Percentiles rank a stretch among this genome's conserved stretches.
Conservation (phyloP, 2,113 vertebrate genomes). For the Thamnophis sirtalis region DNA sequence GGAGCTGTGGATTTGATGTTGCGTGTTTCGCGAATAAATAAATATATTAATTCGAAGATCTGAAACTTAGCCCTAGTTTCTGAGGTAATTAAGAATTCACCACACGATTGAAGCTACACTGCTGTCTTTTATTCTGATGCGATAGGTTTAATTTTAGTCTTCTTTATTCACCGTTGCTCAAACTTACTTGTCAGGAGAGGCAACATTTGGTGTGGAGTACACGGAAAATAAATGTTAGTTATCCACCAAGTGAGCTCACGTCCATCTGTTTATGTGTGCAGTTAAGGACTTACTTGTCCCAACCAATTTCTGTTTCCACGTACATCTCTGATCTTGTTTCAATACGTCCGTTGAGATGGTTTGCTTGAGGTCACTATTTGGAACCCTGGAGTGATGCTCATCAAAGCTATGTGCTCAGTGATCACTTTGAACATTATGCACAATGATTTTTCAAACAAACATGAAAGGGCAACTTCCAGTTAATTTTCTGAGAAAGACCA, state of each 20-base stretch:
- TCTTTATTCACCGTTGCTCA: background rate
- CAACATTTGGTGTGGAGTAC: background rate
- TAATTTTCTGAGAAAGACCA: background rate
- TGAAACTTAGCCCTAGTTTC: background rate
- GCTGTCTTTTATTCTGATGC: background rate
- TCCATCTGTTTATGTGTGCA: background rate
- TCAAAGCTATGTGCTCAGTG: background rate
- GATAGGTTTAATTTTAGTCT: background rate
- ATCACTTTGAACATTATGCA: background rate
- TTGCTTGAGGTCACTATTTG: background rate
- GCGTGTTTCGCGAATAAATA: background rate
- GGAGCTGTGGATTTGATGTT: slow-evolving; percentile 1
- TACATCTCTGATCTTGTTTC: background rate
- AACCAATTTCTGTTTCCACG: background rate
- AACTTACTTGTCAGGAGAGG: background rate
- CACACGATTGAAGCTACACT: background rate
- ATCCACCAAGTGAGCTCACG: background rate
- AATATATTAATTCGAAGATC: background rate
- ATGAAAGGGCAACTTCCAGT: background rate
- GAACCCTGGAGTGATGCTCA: background rate
- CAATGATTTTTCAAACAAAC: background rate
- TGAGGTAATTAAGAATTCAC: background rate
- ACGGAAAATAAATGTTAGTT: background rate
- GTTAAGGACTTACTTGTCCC: background rate
- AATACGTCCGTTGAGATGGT: background rate